These are phyloP conservation scores for Spisula solida DNA, from an alignment of 2,888 invertebrate genomes.

Conservation along the genomic window DNA sequence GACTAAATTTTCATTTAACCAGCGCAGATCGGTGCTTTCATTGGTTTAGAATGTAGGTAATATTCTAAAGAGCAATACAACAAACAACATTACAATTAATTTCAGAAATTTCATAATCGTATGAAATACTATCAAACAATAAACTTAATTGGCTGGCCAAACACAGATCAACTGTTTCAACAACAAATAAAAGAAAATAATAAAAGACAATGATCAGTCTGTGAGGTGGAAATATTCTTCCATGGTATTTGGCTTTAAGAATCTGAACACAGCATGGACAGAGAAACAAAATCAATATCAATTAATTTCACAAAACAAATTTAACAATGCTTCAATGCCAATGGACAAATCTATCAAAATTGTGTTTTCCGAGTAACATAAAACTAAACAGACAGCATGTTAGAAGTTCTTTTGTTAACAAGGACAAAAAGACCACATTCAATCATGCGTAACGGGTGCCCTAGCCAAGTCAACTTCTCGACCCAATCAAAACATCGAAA, in stretches of 20 bases:
- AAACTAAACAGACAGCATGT: not conserved
- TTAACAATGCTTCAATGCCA: too few relatives aligned
- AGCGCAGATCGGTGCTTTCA: too few relatives aligned
- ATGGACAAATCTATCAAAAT: not conserved
- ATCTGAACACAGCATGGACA: not conserved
- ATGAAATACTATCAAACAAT: not conserved
- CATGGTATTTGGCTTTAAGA: not conserved
- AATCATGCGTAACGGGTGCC: slow-evolving; percentile 64
- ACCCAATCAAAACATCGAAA: slow-evolving; percentile 69
- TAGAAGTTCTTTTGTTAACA: slow-evolving; percentile 18
- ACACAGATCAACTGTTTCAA: too few relatives aligned
- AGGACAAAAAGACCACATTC: slow-evolving; percentile 25
- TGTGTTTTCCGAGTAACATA: not conserved
- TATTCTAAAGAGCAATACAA: too few relatives aligned
- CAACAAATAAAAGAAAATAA: too few relatives aligned
- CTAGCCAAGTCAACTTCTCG: slow-evolving; percentile 55
- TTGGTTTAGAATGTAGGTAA: too few relatives aligned
- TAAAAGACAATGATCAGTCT: too few relatives aligned
- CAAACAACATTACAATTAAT: too few relatives aligned
- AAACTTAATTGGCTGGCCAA: too few relatives aligned
- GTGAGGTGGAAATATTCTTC: too few relatives aligned
- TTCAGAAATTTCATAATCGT: too few relatives aligned
- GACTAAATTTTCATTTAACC: too few relatives aligned
- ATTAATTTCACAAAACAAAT: not conserved
- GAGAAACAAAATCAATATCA: slow-evolving; percentile 22